A percentile compares a stretch with the other conserved stretches of the same genome.
These are phyloP conservation scores for Peromyscus nudipes DNA, from an alignment of 2,797 vertebrate genomes.

Conservation along the genomic window DNA sequence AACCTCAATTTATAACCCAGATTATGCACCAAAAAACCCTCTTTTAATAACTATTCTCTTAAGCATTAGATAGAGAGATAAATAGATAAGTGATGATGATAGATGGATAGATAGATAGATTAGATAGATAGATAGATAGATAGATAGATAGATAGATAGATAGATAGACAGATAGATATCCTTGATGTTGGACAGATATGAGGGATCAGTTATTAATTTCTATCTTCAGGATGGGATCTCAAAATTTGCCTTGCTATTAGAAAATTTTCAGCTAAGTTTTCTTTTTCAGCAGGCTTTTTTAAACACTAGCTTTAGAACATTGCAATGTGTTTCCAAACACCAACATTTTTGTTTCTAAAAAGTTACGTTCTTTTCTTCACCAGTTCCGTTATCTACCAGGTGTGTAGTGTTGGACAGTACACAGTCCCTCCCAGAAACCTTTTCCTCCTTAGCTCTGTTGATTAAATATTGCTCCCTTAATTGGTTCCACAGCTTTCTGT, in stretches of 20 bases:
- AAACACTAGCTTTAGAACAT: neutral
- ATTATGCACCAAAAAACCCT: neutral
- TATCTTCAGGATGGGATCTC: conserved; percentile 13
- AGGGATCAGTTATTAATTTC: neutral
- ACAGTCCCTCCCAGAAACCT: neutral
- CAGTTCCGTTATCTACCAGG: neutral
- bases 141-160: neutral
- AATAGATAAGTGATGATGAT: neutral
- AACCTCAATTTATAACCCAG: neutral
- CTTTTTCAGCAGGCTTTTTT: neutral
- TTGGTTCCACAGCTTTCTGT: neutral
- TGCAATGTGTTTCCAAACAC: neutral
- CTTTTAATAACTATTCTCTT: neutral
- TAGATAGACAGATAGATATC: neutral
- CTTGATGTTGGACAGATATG: neutral
- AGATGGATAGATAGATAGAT: neutral
- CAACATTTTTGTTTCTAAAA: conserved; percentile 28
- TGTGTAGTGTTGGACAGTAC: neutral
- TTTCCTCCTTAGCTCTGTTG: conserved; percentile 8
- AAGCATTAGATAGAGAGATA: neutral
- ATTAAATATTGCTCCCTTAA: neutral
- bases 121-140: neutral
- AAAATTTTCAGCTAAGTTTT: neutral
- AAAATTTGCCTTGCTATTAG: neutral
- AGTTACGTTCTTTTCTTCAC: neutral